Percentiles rank a stretch among this genome's conserved stretches.
Evolutionary conservation across 1,140 invertebrate genomes (phyloP).

Genomic region (Lethocerus indicus): DNA sequence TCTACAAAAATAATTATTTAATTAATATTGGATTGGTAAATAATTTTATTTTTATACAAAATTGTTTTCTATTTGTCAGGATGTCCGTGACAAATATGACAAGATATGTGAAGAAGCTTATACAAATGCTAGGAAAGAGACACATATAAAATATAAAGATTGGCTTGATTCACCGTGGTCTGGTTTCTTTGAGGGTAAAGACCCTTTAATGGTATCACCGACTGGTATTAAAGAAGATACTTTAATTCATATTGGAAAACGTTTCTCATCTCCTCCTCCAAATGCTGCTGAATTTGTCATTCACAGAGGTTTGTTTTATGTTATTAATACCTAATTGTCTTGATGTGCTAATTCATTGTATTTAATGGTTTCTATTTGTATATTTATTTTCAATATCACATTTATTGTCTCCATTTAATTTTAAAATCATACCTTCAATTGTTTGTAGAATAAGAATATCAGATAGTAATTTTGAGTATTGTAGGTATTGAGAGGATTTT

Average conservation of each 20-base stretch:
- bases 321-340: not conserved
- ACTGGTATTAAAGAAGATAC: slow-evolving; percentile 90
- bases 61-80: slow-evolving; percentile 28
- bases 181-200: slow-evolving; percentile 84
- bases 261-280: slow-evolving; percentile 80
- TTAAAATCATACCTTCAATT: not conserved
- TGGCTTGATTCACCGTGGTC: slow-evolving; percentile 99
- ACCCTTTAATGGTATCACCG: slow-evolving; percentile 64
- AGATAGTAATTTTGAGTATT: slow-evolving; percentile 11
- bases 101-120: slow-evolving; percentile 96
- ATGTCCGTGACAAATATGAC: slow-evolving; percentile 83
- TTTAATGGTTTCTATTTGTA: too few relatives aligned
- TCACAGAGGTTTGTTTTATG: slow-evolving; percentile 50
- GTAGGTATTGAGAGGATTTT: slow-evolving; percentile 63
- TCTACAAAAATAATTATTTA: not conserved
- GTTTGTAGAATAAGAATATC: not conserved
- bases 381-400: not conserved
- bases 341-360: too few relatives aligned
- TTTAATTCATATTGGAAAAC: slow-evolving; percentile 80
- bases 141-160: slow-evolving; percentile 90
- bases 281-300: slow-evolving; percentile 89
- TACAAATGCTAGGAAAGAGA: slow-evolving; percentile 77
- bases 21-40: not conserved
- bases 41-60: not conserved
- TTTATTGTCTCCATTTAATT: not conserved